Evolutionary conservation across 2,888 invertebrate genomes (phyloP), one percentile per base, ranked within the genome.

Genomic region (Chaetogeoica ovagalla): DNA sequence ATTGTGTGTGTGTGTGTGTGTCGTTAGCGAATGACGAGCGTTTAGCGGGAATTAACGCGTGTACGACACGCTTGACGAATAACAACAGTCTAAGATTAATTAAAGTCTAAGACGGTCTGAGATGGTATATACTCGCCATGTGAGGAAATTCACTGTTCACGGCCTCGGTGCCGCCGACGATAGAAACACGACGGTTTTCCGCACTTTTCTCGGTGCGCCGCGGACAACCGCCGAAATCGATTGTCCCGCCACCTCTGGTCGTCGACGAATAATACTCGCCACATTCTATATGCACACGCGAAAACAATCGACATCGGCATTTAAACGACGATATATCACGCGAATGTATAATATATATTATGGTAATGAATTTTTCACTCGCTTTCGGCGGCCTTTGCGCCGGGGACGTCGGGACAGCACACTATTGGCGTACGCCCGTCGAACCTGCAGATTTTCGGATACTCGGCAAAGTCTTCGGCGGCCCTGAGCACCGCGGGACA

Each of bases 381-480:
- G 7, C 69, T 77, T 70, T 69, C 55, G 30, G 63, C 19, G 11
- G 63, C 23, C 6, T 57, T 63, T 62, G 17, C 52, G 19, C 57
- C 9, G 52, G 21, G 30, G 19, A 43, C 9, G 5, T 6, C 9
- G 9, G 63, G 79, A n/a, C 79, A 79, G 13, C 79, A 79, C 15
- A 79, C 79, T 0, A 79, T n/a, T 0, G 79, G 79, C 57, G 57
- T 65, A 9, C 43, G 55, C 6, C 79, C 70, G 13, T 1, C n/a
- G n/a, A 79, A 79, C 15, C 79, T 39, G 57, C 79, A 79, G 4
- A 79, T 71, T 43, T 55, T 62, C 23, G 79, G 79, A 55, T 79
- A 79, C 13, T 9, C 23, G 15, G 13, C n/a, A 5, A 4, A 1
- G 21, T 70, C 21, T 21, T 62, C 17, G 21, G 19, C 55, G 1